A percentile compares a stretch with the other conserved stretches of the same genome.
Evolutionary conservation across 2,888 invertebrate species (phyloP).

Genomic region (Aricia artaxerxes): DNA sequence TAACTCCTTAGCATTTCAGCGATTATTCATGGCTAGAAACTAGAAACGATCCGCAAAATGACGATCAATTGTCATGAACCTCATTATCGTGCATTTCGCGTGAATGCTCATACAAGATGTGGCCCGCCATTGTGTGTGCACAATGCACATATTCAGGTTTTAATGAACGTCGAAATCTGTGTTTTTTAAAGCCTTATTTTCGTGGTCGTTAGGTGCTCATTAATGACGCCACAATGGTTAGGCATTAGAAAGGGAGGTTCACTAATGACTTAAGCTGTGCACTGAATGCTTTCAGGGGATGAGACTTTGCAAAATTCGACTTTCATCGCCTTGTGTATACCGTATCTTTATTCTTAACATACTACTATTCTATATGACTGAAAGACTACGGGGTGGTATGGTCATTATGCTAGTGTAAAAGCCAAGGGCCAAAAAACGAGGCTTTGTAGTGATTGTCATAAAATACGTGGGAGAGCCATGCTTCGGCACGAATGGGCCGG

Average conservation of each 20-base stretch:
- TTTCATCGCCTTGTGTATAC: background rate
- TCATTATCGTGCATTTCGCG: slow-evolving; percentile 12
- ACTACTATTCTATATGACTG: background rate
- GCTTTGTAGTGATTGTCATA: no score
- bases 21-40: background rate
- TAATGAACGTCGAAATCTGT: slow-evolving; percentile 47
- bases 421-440: no score
- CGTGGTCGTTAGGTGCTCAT: slow-evolving; percentile 73
- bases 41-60: background rate
- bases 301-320: background rate
- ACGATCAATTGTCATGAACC: slow-evolving; percentile 21
- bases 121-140: slow-evolving; percentile 29
- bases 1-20: background rate
- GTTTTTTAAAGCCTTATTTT: slow-evolving; percentile 47
- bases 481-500: no score
- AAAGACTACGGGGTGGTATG: no score
- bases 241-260: slow-evolving; percentile 74
- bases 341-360: background rate
- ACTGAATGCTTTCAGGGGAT: slow-evolving; percentile 31
- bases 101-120: slow-evolving; percentile 24
- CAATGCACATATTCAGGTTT: slow-evolving; percentile 31
- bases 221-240: slow-evolving; percentile 73
- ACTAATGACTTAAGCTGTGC: slow-evolving; percentile 64
- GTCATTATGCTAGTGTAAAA: no score
- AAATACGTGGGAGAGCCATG: no score